Evolutionary conservation across 2,797 vertebrate species (phyloP).

Genomic region (Hemitrygon akajei): DNA sequence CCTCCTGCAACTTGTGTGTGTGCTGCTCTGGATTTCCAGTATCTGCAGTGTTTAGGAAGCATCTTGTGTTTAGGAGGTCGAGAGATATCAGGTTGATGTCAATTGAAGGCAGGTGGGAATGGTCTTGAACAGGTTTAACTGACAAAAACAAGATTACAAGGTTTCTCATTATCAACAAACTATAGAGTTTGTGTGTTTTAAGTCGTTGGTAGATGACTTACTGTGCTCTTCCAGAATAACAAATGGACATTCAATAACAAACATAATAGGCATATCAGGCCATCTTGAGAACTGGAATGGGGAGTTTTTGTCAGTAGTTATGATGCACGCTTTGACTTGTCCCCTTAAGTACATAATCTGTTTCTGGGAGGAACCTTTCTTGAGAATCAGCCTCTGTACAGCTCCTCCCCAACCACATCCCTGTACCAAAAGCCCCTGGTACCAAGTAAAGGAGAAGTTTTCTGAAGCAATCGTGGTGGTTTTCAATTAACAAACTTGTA

Average conservation of each 20-base stretch:
- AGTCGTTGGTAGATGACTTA: background rate
- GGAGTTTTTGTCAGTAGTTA: background rate
- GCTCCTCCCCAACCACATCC: background rate
- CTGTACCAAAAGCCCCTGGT: background rate
- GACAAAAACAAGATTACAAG: background rate
- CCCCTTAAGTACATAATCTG: background rate
- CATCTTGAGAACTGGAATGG: background rate
- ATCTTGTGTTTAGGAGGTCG: background rate
- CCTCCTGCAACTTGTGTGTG: too few species aligned
- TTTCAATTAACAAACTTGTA: slow-evolving; percentile 31
- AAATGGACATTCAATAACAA: background rate
- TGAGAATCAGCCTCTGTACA: background rate
- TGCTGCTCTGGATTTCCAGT: too few species aligned
- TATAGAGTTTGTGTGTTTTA: background rate
- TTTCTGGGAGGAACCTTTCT: background rate
- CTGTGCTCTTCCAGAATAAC: background rate
- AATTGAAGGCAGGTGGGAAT: background rate
- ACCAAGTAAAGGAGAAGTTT: background rate
- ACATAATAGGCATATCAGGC: background rate
- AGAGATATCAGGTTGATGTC: background rate
- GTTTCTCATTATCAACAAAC: too few species aligned
- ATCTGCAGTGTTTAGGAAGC: too few species aligned
- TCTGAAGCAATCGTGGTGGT: slow-evolving; percentile 20
- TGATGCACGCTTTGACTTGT: background rate
- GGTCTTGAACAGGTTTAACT: background rate